Base-by-base conservation (phyloP, 37 sponge, comb jelly and placozoan genomes). In the Crambe crambe region DNA sequence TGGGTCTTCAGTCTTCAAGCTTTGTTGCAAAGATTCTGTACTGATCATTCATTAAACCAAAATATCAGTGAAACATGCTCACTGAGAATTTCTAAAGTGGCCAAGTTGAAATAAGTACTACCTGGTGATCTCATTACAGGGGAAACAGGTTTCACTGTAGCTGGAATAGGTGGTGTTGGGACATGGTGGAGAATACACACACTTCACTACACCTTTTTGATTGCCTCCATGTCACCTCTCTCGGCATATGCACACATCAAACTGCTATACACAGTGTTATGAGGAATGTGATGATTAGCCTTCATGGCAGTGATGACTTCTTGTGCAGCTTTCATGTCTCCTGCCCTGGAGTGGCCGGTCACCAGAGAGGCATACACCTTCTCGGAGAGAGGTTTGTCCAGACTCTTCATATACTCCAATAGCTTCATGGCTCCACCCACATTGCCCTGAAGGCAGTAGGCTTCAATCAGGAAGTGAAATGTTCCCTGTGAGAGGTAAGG, bases 171-270 rank as follows among this genome's bases (percentile, higher is more conserved):
- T n/a, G n/a, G n/a, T n/a, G n/a, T n/a, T n/a, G n/a, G n/a, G n/a
- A n/a, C n/a, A n/a, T n/a, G n/a, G n/a, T n/a, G n/a, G n/a, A n/a
- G n/a, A n/a, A n/a, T n/a, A n/a, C n/a, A n/a, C n/a, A n/a, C n/a
- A n/a, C n/a, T n/a, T n/a, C n/a, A n/a, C n/a, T n/a, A n/a, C n/a
- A 85, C 86, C 43, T 34, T 42, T 22, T 79, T 25, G 21, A 85
- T 29, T 2, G 39, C 42, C 0, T 63, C 74, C 37, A 78, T 74
- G 67, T 79, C 67, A 26, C 80, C 80, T 29, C 64, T 38, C 51
- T 85, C 80, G 18, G 86, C 86, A 25, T 79, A 59, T 43, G 80
- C 86, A 54, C 73, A 56, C 51, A 85, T 56, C 1, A 85, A 72
- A 42, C 80, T 72, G n/a, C 73, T 72, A 60, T 61, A 85, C 39